These are phyloP conservation scores for Lasiommata megera DNA, from an alignment of 2,888 invertebrate species.

Conservation along the genomic window DNA sequence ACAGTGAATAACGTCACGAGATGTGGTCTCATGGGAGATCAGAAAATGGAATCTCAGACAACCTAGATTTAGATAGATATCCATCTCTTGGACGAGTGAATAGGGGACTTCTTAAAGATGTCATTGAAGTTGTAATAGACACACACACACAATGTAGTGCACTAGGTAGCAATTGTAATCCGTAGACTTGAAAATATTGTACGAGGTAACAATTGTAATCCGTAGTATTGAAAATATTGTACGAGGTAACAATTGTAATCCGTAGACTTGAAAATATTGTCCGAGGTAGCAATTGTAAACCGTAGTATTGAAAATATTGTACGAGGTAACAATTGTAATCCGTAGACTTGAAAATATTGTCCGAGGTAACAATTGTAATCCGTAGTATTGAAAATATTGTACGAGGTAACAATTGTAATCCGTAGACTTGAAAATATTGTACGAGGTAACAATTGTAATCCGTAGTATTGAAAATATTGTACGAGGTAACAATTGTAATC, in stretches of 20 bases:
- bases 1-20: too few relatives aligned
- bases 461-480: not conserved
- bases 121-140: too few relatives aligned
- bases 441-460: not conserved
- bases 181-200: not conserved
- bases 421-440: not conserved
- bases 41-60: too few relatives aligned
- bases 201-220: not conserved
- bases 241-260: not conserved
- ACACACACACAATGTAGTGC: too few relatives aligned
- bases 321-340: not conserved
- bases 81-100: too few relatives aligned
- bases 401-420: not conserved
- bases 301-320: not conserved
- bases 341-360: not conserved
- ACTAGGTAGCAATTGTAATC: not conserved
- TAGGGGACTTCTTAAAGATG: too few relatives aligned
- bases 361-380: not conserved
- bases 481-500: not conserved
- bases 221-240: not conserved
- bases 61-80: too few relatives aligned
- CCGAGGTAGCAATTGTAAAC: not conserved
- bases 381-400: not conserved
- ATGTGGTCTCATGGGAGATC: too few relatives aligned
- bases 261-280: not conserved